Evolutionary conservation across 1,140 invertebrate species (phyloP).

Genomic region (Parapsyche elsis): DNA sequence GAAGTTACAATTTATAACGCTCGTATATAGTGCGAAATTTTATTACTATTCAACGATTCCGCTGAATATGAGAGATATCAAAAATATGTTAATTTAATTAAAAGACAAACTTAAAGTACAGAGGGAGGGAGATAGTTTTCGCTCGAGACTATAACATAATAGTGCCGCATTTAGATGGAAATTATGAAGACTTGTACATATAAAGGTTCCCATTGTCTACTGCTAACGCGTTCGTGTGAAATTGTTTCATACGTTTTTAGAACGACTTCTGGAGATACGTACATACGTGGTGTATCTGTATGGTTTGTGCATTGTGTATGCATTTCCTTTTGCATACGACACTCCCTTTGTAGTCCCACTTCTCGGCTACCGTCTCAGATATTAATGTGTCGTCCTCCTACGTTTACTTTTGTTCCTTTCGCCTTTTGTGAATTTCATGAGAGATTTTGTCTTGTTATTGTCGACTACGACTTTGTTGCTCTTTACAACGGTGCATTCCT

Average conservation of each 20-base stretch:
- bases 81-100: too few species aligned
- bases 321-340: slow-evolving; percentile 4
- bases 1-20: too few species aligned
- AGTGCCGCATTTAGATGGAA: too few species aligned
- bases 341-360: background rate
- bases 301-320: background rate
- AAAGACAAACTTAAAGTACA: too few species aligned
- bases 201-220: too few species aligned
- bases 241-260: background rate
- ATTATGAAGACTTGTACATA: too few species aligned
- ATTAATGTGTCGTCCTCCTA: background rate
- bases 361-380: background rate
- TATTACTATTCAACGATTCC: too few species aligned
- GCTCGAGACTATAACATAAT: too few species aligned
- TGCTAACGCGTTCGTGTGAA: background rate
- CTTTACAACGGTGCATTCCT: background rate
- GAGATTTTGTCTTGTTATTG: slow-evolving; percentile 2
- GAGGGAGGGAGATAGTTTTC: too few species aligned
- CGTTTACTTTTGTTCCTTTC: background rate
- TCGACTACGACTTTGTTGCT: background rate
- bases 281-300: too few species aligned
- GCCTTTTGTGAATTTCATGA: slow-evolving; percentile 10
- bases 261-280: background rate
- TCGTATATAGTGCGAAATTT: too few species aligned
- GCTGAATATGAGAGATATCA: too few species aligned